These are phyloP conservation scores for Drosophila atripex DNA, from an alignment of 2,888 invertebrate species.

Conservation along the genomic window DNA sequence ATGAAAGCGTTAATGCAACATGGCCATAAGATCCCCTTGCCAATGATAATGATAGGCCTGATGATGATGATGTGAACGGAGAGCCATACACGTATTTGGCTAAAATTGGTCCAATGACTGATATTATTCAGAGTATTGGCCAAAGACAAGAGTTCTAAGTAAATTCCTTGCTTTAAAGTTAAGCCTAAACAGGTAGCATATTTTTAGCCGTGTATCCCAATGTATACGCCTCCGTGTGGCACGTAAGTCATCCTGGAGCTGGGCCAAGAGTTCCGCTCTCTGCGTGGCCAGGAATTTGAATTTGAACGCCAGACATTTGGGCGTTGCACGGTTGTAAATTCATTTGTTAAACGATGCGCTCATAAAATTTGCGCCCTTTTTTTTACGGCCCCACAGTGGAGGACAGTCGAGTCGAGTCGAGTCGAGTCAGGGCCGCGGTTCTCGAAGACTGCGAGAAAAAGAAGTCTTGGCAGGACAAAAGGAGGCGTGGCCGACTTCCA, in stretches of 20 bases:
- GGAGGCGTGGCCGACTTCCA: constrained; percentile 62
- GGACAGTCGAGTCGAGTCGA: constrained; percentile 10
- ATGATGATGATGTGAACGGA: constrained; percentile 13
- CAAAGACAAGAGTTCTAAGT: background rate
- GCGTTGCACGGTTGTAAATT: constrained; percentile 84
- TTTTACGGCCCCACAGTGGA: constrained; percentile 47
- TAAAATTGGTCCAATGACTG: constrained; percentile 69
- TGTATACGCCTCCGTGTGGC: constrained; percentile 70
- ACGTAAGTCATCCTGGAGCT: constrained; percentile 62
- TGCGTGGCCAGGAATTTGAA: constrained; percentile 75
- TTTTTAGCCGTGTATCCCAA: constrained; percentile 25
- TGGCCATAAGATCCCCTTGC: constrained; percentile 22
- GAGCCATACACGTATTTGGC: constrained; percentile 52
- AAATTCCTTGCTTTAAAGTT: background rate
- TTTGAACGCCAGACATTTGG: constrained; percentile 84
- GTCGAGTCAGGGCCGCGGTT: background rate
- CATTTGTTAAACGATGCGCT: constrained; percentile 84
- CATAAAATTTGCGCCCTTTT: constrained; percentile 82
- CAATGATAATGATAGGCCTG: constrained; percentile 12
- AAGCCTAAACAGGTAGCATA: background rate
- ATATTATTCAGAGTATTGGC: constrained; percentile 49
- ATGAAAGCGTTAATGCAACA: constrained; percentile 73
- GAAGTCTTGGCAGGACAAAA: constrained; percentile 54
- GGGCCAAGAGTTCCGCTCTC: constrained; percentile 39
- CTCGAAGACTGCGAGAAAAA: constrained; percentile 52